These are phyloP conservation scores for Aphrophora alni DNA, from an alignment of 2,888 invertebrate genomes.

Conservation along the genomic window DNA sequence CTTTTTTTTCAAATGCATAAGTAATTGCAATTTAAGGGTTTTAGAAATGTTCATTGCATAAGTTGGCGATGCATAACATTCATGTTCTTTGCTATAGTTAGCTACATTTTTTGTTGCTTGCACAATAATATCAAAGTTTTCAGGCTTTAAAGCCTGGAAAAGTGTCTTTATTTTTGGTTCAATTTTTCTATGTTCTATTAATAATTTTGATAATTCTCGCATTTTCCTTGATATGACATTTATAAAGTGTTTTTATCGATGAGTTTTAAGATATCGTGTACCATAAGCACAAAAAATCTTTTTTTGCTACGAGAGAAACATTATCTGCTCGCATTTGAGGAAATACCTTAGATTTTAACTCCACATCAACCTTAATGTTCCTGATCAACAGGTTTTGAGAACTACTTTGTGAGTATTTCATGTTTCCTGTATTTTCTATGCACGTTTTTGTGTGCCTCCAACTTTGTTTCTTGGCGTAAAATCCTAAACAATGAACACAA, in stretches of 20 bases:
- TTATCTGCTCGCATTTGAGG: too few species aligned
- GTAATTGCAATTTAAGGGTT: conserved; percentile 13
- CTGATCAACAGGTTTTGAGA: not conserved
- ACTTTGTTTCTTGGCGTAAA: not conserved
- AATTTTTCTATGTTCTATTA: not conserved
- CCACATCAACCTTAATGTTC: not conserved
- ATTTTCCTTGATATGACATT: not conserved
- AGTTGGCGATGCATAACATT: conserved; percentile 2
- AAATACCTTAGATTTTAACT: not conserved
- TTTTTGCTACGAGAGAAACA: too few species aligned
- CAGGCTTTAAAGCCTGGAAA: conserved; percentile 3
- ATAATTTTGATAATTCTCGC: conserved; percentile 12
- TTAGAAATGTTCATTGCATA: conserved; percentile 20
- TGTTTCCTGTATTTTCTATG: not conserved
- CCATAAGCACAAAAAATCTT: not conserved
- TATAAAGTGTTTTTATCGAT: conserved; percentile 4
- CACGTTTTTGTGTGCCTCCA: not conserved
- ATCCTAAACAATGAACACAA: not conserved
- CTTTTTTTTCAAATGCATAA: not conserved
- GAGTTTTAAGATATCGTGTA: not conserved
- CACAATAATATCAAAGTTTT: not conserved
- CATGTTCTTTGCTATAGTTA: not conserved
- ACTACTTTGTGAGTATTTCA: not conserved
- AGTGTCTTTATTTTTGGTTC: conserved; percentile 1
- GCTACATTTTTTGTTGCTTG: not conserved